Evolutionary conservation across 2,888 invertebrate species (phyloP).

Genomic region (Ecdyonurus torrentis): DNA sequence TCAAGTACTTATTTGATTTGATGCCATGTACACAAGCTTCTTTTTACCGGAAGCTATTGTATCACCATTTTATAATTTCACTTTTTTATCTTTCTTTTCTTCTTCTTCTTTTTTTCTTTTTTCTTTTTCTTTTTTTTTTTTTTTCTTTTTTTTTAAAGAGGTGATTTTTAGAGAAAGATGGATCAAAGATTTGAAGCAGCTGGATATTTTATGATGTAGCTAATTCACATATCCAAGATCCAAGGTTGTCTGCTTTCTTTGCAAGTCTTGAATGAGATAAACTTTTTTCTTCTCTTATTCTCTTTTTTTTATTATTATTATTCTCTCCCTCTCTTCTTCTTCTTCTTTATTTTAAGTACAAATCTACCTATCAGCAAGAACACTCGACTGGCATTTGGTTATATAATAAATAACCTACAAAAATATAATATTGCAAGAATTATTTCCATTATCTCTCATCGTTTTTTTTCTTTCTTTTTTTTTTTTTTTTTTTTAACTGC

Average conservation of each 20-base stretch:
- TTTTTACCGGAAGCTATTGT: too few species aligned
- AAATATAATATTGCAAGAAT: not conserved
- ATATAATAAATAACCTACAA: not conserved
- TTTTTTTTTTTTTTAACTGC: too few species aligned
- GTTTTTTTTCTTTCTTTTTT: too few species aligned
- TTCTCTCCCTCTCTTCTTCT: not conserved
- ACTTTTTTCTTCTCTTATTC: not conserved
- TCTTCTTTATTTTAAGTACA: not conserved
- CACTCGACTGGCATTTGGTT: not conserved
- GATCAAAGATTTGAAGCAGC: not conserved
- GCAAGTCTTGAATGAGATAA: not conserved
- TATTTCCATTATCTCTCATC: not conserved
- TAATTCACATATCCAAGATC: not conserved
- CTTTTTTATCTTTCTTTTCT: too few species aligned
- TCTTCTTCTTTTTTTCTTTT: too few species aligned
- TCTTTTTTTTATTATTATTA: not conserved
- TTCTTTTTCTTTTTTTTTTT: too few species aligned
- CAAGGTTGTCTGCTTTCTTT: not conserved
- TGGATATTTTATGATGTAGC: not conserved
- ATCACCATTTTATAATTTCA: too few species aligned
- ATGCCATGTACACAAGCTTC: too few species aligned
- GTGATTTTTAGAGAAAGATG: not conserved
- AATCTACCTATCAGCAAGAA: not conserved
- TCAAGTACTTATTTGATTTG: too few species aligned
- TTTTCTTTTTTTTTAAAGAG: too few species aligned